These are phyloP conservation scores for Acanthopleura granulata DNA, from an alignment of 2,888 invertebrate genomes.

Conservation along the genomic window DNA sequence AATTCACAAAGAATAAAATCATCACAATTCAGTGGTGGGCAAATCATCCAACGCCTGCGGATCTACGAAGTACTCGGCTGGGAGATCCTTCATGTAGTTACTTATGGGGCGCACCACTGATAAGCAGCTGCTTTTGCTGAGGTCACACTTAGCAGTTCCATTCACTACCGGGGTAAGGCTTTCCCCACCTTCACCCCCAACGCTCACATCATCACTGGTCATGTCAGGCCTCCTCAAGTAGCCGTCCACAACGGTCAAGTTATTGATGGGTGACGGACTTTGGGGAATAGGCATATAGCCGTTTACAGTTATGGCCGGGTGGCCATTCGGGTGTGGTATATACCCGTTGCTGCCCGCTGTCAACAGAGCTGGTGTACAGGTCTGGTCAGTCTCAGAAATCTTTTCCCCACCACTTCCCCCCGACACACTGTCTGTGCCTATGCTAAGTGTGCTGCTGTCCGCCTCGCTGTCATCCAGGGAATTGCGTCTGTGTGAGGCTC, in stretches of 20 bases:
- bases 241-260: not conserved
- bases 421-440: no score
- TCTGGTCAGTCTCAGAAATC: no score
- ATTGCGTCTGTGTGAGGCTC: not conserved
- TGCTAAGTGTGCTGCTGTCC: not conserved
- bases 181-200: not conserved
- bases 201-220: not conserved
- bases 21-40: conserved; percentile 11
- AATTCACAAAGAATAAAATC: not conserved
- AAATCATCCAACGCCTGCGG: not conserved
- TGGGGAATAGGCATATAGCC: no score
- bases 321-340: no score
- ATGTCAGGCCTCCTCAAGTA: not conserved
- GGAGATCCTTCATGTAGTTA: conserved; percentile 16
- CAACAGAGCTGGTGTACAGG: no score
- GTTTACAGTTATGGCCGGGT: no score
- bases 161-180: not conserved
- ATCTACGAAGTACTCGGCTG: not conserved
- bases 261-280: no score
- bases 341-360: no score
- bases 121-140: not conserved
- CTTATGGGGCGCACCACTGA: conserved; percentile 7
- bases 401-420: no score
- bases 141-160: not conserved
- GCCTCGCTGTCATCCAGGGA: not conserved